Evolutionary conservation across 2,113 vertebrate species (phyloP).

Genomic region (Alectura lathami): DNA sequence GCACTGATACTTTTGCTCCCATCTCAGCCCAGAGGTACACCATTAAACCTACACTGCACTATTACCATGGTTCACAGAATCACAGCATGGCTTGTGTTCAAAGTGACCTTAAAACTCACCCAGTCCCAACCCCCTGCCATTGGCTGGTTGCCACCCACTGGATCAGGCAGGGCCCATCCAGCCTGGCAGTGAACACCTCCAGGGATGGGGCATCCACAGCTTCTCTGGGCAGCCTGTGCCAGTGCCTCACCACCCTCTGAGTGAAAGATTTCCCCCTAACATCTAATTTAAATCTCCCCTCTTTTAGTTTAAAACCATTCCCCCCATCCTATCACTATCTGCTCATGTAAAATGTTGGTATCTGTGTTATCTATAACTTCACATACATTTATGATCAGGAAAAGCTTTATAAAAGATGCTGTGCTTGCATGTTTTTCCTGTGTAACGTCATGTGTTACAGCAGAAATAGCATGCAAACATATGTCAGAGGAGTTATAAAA

Average conservation of each 20-base stretch:
- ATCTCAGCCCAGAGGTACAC: neutral
- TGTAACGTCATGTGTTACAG: rapidly evolving
- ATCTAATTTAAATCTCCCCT: neutral
- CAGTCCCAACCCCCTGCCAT: neutral
- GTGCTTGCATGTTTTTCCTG: neutral
- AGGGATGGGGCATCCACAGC: neutral
- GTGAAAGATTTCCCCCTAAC: too few relatives aligned
- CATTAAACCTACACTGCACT: neutral
- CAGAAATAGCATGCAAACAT: neutral
- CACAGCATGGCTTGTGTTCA: neutral
- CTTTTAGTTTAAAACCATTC: neutral
- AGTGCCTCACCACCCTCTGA: too few relatives aligned
- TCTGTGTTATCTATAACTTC: neutral
- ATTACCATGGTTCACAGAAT: neutral
- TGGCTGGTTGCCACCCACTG: neutral
- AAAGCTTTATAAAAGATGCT: neutral
- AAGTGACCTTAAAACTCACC: neutral
- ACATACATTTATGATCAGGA: neutral
- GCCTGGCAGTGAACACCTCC: neutral
- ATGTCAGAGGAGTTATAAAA: neutral
- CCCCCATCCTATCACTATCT: neutral
- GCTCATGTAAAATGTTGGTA: neutral
- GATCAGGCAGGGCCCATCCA: neutral
- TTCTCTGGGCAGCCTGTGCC: neutral
- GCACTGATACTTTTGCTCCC: neutral